Base-by-base conservation (phyloP, 2,797 vertebrate species). In the Helostoma temminkii region DNA sequence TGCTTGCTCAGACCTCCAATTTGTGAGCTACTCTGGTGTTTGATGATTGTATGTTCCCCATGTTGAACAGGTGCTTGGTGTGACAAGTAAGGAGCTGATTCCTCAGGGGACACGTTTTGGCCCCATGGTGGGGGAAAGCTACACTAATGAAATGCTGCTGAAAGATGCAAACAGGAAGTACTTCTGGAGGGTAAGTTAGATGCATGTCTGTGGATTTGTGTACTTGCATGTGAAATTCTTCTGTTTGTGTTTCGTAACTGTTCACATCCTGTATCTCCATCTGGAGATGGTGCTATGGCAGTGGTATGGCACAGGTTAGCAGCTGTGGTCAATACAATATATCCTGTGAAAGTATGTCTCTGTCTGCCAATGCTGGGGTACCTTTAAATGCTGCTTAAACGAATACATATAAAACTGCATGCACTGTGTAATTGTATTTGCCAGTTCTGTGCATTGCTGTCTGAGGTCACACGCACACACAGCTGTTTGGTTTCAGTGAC, bases 81-180 rank as follows among this genome's bases (percentile, higher is more conserved):
- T 97, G 79, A 86, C 93, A 73, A 97, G 96, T 79, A 96, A 94
- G 84, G 96, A 97, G 77, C 94, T 96, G 82, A 97, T 98, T 88
- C 96, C 96, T 14, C 95, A 95, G 86, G 97, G 97, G 82, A 98
- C 96, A 0, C 94, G 96, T 22, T 98, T 98, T 64, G 97, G 97
- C 77, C 97, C 97, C 68, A 88, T 97, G 43, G 89, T 97, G 60
- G 97, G 96, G 43, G 95, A 97, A 82, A 92, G 93, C 86, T 97
- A 97, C 84, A 96, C 94, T 66, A 93, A 82, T 1, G 96, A 96
- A 84, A 95, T 92, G 0, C 92, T 97, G 84, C 95, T 93, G 64
- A 95, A 95, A 90, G 93, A 96, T 28, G 93, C 95, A 0, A 94
- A 95, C 90, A 95, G 96, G 89, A 96, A 96, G 90, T 97, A 97